A percentile compares a stretch with the other conserved stretches of the same genome.
Conservation (phyloP, 23 tunicate genomes). For the Clavelina lepadiformis region DNA sequence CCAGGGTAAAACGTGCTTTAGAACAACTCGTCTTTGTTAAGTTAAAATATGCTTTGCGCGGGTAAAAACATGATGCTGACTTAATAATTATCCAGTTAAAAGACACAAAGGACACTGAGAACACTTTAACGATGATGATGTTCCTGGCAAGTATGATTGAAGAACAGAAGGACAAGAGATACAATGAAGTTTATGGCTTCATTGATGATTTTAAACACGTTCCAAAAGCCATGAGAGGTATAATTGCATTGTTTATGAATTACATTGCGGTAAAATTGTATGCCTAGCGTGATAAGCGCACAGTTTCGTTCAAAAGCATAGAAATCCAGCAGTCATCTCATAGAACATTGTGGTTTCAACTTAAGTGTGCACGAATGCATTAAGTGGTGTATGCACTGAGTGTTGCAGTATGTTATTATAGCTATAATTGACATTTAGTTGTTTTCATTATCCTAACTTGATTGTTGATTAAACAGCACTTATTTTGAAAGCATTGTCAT, state of each 20-base stretch:
- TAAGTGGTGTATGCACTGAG: too few species aligned
- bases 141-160: conserved; percentile 81
- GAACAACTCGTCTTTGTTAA: background rate
- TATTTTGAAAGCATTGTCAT: background rate
- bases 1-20: conserved; percentile 25
- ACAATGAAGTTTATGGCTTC: conserved; percentile 69
- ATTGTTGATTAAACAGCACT: background rate
- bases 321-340: too few species aligned
- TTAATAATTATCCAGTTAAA: conserved; percentile 41
- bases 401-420: too few species aligned
- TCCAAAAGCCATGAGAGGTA: conserved; percentile 81
- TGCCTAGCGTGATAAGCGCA: too few species aligned
- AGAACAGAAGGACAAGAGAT: conserved; percentile 71
- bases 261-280: too few species aligned
- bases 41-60: background rate
- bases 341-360: too few species aligned
- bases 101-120: conserved; percentile 92
- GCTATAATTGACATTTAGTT: too few species aligned
- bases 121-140: conserved; percentile 70
- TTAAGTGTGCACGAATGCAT: too few species aligned
- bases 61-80: background rate
- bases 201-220: conserved; percentile 80
- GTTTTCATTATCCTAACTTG: background rate
- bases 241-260: too few species aligned
- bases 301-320: too few species aligned